phyloP scores from a whole-genome alignment of 2,113 vertebrate species.

The Clupea harengus region DNA sequence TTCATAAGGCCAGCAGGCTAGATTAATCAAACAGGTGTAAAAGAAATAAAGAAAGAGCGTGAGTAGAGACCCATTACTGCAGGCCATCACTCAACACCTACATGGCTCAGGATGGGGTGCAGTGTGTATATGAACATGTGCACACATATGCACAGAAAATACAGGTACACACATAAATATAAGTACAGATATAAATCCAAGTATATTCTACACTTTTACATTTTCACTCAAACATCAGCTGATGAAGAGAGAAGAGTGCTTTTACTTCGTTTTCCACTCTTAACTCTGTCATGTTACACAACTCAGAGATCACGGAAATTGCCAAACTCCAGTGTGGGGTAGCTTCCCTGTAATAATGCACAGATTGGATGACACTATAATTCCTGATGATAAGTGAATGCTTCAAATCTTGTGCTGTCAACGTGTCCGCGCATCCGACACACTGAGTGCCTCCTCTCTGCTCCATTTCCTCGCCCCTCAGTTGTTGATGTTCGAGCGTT shows the following conservation, averaged over 20 bases:
- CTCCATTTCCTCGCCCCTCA: background rate
- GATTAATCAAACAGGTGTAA: slow-evolving; percentile 46
- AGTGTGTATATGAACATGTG: background rate
- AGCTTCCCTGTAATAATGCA: background rate
- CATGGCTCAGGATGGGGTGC: background rate
- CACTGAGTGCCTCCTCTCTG: background rate
- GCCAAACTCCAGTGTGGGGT: background rate
- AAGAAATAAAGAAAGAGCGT: background rate
- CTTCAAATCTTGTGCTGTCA: background rate
- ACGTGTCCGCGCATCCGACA: background rate
- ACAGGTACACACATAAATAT: background rate
- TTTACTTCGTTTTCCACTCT: background rate
- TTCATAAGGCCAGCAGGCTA: slow-evolving; percentile 50
- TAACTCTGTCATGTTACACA: background rate
- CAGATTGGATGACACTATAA: background rate
- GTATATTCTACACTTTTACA: background rate
- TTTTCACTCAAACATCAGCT: background rate
- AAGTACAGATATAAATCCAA: background rate
- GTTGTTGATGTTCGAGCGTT: slow-evolving; percentile 15
- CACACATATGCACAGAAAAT: background rate
- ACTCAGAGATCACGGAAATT: background rate
- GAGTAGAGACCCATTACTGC: background rate
- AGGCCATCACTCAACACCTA: background rate
- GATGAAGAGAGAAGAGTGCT: background rate
- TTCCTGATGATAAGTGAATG: background rate